Base-by-base conservation (phyloP, 2,888 invertebrate species). In the Mechanitis messenoides region DNA sequence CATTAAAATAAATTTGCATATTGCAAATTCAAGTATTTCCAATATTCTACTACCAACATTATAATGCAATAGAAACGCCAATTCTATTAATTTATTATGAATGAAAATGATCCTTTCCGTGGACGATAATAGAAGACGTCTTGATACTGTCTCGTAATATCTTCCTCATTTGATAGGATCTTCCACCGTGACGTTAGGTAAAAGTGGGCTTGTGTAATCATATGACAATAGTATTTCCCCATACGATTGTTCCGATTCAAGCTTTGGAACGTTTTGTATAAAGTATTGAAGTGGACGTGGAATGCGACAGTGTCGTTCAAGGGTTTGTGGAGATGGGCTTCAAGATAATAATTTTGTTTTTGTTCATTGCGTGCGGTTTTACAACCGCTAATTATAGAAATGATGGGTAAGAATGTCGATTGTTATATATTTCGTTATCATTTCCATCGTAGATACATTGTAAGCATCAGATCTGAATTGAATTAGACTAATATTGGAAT, bases 181-280 rank as follows among this genome's bases (percentile, higher is more conserved):
- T 71, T 59, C 66, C 62, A 72, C 71, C 70, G 68, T 72, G 75
- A 76, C 76, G 68, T 68, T 47, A 50, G 69, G 75, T 78, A 78
- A 78, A 78, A 78, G 75, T 74, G 62, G 50, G 68, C 66, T 87
- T 85, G 77, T 75, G 81, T 72, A 84, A 86, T 63, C 68, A 68
- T 62, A 67, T 71, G 78, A 85, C 85, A 87, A 85, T 84, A 70
- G 77, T 74, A 76, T 87, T 88, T 87, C 87, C 84, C 78, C 87
- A 89, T 81, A 68, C 82, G 75, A 89, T 89, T 89, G 89, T 89
- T 74, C 76, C 68, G 72, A 75, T 57, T 70, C 83, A 89, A 62
- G 73, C 76, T 72, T 73, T 72, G 89, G 89, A 89, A 89, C 89
- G 87, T 73, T 67, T 69, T 68, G 78, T 89, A 89, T 89, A 88